Base-by-base conservation (phyloP, 2,888 invertebrate species). In the Lasiommata megera region DNA sequence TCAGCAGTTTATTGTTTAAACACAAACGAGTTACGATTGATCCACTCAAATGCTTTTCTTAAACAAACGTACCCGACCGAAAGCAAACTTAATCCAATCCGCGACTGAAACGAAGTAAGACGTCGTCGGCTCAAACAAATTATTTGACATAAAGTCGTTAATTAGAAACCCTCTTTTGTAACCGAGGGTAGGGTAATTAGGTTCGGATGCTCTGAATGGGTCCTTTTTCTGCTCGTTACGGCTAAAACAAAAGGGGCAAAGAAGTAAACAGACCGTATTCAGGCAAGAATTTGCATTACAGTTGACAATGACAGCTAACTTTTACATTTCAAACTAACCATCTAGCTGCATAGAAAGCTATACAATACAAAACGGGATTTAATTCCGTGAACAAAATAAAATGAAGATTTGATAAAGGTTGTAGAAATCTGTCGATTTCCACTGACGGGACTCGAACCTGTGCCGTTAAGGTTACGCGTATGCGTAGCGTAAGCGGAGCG, bases 121-220 rank as follows among this genome's bases (percentile, higher is more conserved):
- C 84, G 87, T 81, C 60, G 51, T 55, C 75, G 85, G 73, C 76
- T 88, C 84, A 86, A 89, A 87, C 88, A 87, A 90, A 89, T 90
- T 89, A 89, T 89, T 88, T 89, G 89, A 88, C 88, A 89, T 90
- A 90, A 90, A 89, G 88, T 89, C 85, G 89, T 89, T 90, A 90
- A 89, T 90, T 89, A 89, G 85, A 86, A 87, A 77, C 86, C 87
- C 86, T 84, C 84, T 71, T 88, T 88, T 86, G 88, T 88, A 79
- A 71, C 77, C 73, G 75, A 74, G 84, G 86, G 82, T 78, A 76
- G 77, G 81, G 84, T 90, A 90, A 90, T 89, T 90, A 88, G 88
- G 88, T 89, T 90, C 88, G 86, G 82, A 84, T 85, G 81, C 72
- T 85, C 79, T 89, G 88, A 90, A 90, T 88, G 82, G 88, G 80